phyloP scores from a whole-genome alignment of 2,797 vertebrate genomes.

The Lithobates pipiens region DNA sequence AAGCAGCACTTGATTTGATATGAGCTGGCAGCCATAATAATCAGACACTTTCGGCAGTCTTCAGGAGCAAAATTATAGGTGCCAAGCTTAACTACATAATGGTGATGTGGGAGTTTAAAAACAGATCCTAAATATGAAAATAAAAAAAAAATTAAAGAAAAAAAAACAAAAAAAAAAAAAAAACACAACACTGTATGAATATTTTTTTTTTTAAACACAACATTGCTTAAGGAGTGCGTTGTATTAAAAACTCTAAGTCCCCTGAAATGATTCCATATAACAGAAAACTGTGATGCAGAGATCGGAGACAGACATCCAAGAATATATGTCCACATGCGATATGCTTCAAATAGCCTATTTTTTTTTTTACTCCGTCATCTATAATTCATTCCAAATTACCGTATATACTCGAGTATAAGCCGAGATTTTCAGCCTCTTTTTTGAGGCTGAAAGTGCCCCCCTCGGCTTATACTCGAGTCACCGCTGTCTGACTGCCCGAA shows the following conservation, averaged over 20 bases:
- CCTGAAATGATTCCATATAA: neutral
- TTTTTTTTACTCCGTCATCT: no score
- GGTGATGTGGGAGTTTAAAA: conserved; percentile 25
- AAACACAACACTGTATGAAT: neutral
- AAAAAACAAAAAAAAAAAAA: conserved; percentile 18
- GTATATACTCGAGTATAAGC: no score
- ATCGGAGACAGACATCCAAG: neutral
- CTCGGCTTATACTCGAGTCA: no score
- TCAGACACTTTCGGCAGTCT: conserved; percentile 47
- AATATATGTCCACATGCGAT: neutral
- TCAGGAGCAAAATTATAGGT: conserved; percentile 47
- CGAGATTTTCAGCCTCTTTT: no score
- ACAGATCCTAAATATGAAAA: conserved; percentile 29
- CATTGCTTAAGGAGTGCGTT: neutral
- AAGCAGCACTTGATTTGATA: conserved; percentile 60
- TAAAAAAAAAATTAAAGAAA: conserved; percentile 20
- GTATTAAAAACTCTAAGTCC: neutral
- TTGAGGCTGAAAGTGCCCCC: no score
- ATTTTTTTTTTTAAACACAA: neutral
- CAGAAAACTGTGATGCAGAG: neutral
- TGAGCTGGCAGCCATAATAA: conserved; percentile 59
- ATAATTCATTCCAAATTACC: no score
- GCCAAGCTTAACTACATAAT: conserved; percentile 21
- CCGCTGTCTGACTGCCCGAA: no score
- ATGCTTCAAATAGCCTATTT: neutral